Conservation (phyloP, 2,113 vertebrate genomes). For the Crotalus helleri region DNA sequence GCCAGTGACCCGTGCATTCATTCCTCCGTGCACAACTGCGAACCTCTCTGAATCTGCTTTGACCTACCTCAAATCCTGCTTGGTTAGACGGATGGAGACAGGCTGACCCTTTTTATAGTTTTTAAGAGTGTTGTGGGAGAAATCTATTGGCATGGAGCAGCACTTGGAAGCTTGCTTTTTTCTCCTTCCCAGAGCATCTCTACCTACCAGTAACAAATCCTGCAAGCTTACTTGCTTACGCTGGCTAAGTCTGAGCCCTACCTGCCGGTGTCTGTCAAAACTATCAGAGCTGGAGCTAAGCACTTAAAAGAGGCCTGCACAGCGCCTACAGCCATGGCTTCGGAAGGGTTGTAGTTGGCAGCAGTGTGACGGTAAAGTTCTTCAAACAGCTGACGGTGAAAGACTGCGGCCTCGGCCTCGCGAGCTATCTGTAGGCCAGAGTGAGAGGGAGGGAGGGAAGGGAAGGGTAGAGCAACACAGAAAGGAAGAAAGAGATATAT, state of each 20-base stretch:
- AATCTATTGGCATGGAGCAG: background rate
- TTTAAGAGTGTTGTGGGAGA: background rate
- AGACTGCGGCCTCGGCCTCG: conserved; percentile 68
- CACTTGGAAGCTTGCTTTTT: background rate
- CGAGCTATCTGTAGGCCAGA: conserved; percentile 78
- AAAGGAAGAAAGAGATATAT: conserved; percentile 52
- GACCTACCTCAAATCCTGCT: conserved; percentile 45
- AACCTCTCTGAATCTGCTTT: conserved; percentile 63
- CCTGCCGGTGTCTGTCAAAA: conserved; percentile 98
- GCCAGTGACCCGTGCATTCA: conserved; percentile 36
- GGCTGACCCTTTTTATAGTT: background rate
- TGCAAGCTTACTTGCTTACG: conserved; percentile 18
- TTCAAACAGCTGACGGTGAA: conserved; percentile 79
- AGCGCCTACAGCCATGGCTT: conserved; percentile 93
- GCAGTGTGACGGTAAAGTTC: conserved; percentile 75
- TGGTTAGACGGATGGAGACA: background rate
- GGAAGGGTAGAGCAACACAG: conserved; percentile 38
- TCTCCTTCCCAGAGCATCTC: background rate
- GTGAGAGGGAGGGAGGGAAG: conserved; percentile 38
- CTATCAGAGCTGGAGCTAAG: conserved; percentile 90
- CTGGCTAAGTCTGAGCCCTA: conserved; percentile 77
- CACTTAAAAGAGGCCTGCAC: conserved; percentile 98
- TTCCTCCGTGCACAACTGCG: conserved; percentile 58
- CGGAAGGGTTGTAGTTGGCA: conserved; percentile 81
- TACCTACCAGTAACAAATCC: background rate